Evolutionary conservation across 2,797 vertebrate genomes (phyloP), one percentile per base, ranked within the genome.

Genomic region (Acridotheres tristis): DNA sequence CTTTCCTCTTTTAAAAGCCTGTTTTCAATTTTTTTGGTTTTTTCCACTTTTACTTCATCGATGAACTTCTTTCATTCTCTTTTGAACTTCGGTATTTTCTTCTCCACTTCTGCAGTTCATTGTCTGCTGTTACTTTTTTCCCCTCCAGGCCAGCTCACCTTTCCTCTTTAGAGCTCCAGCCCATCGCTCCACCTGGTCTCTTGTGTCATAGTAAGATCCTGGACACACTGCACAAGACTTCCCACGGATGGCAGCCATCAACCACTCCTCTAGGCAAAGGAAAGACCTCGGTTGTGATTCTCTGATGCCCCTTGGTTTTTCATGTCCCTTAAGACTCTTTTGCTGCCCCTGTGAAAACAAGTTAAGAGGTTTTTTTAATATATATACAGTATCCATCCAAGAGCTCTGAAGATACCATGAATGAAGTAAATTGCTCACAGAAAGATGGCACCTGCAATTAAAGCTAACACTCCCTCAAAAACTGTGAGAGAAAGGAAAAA

Each of bases 211-310:
- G 13, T 5, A 40, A 58, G 36, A 29, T 48, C 50, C 53, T 43
- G 42, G 58, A 72, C 10, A 4, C 0, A 2, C 18, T 2, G 20
- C 27, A 42, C 0, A 1, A 13, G 23, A 8, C 22, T 79, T 17
- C 27, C 40, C 23, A 4, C 7, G 3, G 4, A 9, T 18, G 48
- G 34, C 82, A 58, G 16, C 43, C 34, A 42, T 6, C 57, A 21
- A 7, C 22, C 19, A 1, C 65, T 45, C 22, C 54, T 54, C 32
- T 11, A 13, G 40, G 27, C 66, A 8, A 3, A 59, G 45, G 20
- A 26, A n/a, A 65, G 20, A 32, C 8, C 51, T 45, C 1, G 1
- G 34, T 0, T 58, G 38, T 2, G 29, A 53, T 82, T 57, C 63
- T 34, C 40, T 14, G 13, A 7, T 2, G 4, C 5, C 43, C 13